phyloP scores from a whole-genome alignment of 2,888 invertebrate species.

The Ochlodes sylvanus region DNA sequence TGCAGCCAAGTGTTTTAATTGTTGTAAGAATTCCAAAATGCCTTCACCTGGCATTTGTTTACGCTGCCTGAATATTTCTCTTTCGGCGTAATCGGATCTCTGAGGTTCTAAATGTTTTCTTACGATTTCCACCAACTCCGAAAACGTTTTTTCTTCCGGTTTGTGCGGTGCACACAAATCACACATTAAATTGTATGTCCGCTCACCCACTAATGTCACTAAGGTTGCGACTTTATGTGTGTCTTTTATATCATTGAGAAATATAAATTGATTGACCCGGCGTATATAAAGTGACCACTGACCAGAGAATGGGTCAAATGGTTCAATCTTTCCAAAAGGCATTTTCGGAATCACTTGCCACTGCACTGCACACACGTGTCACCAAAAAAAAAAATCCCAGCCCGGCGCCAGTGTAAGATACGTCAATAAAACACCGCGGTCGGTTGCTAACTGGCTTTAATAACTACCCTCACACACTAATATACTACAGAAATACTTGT shows the following conservation, averaged over 20 bases:
- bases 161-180: constrained; percentile 47
- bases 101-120: constrained; percentile 43
- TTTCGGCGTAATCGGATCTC: constrained; percentile 43
- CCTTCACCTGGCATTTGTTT: constrained; percentile 37
- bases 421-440: neutral
- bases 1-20: constrained; percentile 42
- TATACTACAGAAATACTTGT: no score
- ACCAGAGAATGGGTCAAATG: constrained; percentile 35
- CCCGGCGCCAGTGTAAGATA: neutral
- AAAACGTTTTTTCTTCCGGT: constrained; percentile 45
- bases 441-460: neutral
- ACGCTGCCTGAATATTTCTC: constrained; percentile 40
- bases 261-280: constrained; percentile 39
- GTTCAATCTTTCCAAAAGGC: constrained; percentile 39
- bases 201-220: constrained; percentile 41
- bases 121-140: constrained; percentile 42
- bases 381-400: neutral
- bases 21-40: constrained; percentile 41
- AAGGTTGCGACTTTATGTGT: constrained; percentile 39
- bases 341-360: neutral
- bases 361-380: neutral
- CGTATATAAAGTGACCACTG: constrained; percentile 40
- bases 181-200: constrained; percentile 43
- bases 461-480: neutral
- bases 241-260: constrained; percentile 40